Evolutionary conservation across 2,113 vertebrate genomes (phyloP), one percentile per base, ranked within the genome.

Genomic region (Sitta europaea): DNA sequence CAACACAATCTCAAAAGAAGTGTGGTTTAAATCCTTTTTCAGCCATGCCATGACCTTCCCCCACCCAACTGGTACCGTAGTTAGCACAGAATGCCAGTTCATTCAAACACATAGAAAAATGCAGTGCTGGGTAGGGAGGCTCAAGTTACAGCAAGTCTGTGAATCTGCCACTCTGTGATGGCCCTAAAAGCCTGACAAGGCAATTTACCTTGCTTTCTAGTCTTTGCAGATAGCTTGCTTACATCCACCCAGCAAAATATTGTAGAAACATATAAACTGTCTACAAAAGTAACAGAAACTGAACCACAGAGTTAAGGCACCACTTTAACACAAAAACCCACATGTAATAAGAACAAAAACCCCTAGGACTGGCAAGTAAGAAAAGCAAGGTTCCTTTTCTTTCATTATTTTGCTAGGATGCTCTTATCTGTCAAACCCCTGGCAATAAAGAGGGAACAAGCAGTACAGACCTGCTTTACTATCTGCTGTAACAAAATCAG

Each of bases 401-500:
- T 45, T 36, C 29, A 29, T 15, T 81, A 31, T 50, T 65, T 70
- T 71, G 8, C 57, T 45, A 79, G 74, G 54, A 57, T 53, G 62
- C 17, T 38, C 65, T 81, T 84, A 68, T 28, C 65, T 94, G 45
- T 57, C 61, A 53, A 89, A 53, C 1, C 24, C 55, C 38, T 70
- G 57, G 38, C 61, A 81, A 80, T 45, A 78, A 85, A 38, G 12
- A 5, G 14, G 48, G 36, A 89, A 89, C 2, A 14, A 71, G 33
- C 29, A 94, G 65, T n/a, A 72, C 43, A 89, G 53, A 71, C 24
- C 22, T 63, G 66, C 66, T 92, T 79, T 53, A 25, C 36, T 70
- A 25, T 50, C 54, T 70, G 42, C 71, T 73, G 45, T 35, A 92
- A 91, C 58, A 87, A 90, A 80, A 81, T 22, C 77, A 68, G n/a